Percentiles rank a stretch among this genome's conserved stretches.
phyloP scores from a whole-genome alignment of 2,888 invertebrate genomes.

The Cylloceria caligata region DNA sequence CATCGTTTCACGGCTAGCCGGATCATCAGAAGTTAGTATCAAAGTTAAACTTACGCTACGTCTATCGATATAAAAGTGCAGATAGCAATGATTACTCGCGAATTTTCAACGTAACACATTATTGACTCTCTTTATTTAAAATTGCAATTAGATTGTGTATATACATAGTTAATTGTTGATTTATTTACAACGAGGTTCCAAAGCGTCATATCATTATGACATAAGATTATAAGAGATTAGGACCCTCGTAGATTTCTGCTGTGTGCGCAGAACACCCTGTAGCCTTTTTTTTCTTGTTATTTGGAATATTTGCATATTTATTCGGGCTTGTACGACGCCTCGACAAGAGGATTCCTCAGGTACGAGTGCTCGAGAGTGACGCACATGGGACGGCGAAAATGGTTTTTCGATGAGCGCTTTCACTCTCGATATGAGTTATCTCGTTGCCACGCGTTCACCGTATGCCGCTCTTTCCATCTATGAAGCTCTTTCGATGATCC shows the following conservation, averaged over 20 bases:
- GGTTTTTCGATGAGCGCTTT: slow-evolving; percentile 5
- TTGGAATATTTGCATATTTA: not conserved
- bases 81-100: not conserved
- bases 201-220: slow-evolving; percentile 23
- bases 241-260: slow-evolving; percentile 29
- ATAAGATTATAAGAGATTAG: slow-evolving; percentile 26
- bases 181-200: slow-evolving; percentile 49
- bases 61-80: not conserved
- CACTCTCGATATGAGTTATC: slow-evolving; percentile 5
- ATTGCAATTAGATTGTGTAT: slow-evolving; percentile 50
- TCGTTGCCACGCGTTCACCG: slow-evolving; percentile 21
- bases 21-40: not conserved
- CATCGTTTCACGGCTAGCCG: slow-evolving; percentile 13
- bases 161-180: slow-evolving; percentile 41
- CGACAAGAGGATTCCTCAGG: slow-evolving; percentile 21
- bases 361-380: slow-evolving; percentile 45
- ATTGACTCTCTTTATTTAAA: slow-evolving; percentile 53
- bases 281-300: slow-evolving; percentile 35
- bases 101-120: slow-evolving; percentile 37
- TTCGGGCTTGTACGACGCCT: slow-evolving; percentile 14
- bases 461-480: too few species aligned
- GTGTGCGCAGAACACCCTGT: slow-evolving; percentile 51
- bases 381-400: slow-evolving; percentile 9
- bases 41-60: not conserved
- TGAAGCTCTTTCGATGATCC: slow-evolving; percentile 8